Evolutionary conservation across 2,113 vertebrate species (phyloP).

Genomic region (Panthera tigris): DNA sequence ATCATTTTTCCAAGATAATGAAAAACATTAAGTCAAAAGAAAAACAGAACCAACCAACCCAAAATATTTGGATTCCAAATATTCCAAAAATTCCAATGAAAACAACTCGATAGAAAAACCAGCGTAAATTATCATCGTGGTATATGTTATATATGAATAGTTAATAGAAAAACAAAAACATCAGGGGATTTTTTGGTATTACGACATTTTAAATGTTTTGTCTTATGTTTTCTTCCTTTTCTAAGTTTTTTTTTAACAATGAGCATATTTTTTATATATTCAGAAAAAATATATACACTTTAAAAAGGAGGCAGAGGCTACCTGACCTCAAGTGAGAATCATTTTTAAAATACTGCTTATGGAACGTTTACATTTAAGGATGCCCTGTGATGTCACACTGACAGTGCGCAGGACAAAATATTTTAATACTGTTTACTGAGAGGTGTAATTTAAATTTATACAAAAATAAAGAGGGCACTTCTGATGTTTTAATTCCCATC

Average conservation of each 20-base stretch:
- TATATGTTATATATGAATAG: background rate
- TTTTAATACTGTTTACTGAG: constrained; percentile 11
- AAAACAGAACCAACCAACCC: background rate
- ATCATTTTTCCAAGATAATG: constrained; percentile 42
- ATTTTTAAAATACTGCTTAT: background rate
- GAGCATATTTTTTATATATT: background rate
- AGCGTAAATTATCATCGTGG: background rate
- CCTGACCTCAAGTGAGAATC: background rate
- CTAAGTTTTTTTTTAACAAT: constrained; percentile 6
- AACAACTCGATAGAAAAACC: background rate
- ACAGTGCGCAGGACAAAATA: background rate
- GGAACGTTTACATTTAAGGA: background rate
- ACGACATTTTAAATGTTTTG: background rate
- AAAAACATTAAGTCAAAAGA: background rate
- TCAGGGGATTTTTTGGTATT: background rate
- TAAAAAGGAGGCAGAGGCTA: background rate
- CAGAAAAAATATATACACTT: background rate
- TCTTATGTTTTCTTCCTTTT: background rate
- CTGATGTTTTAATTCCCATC: constrained; percentile 9
- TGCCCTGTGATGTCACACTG: background rate
- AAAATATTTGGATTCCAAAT: background rate
- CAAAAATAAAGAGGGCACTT: constrained; percentile 18
- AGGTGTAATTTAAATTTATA: background rate
- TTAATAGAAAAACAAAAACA: background rate
- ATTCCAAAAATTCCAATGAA: background rate